These are phyloP conservation scores for Gastrophysa polygoni DNA, from an alignment of 2,888 invertebrate species.

Conservation along the genomic window DNA sequence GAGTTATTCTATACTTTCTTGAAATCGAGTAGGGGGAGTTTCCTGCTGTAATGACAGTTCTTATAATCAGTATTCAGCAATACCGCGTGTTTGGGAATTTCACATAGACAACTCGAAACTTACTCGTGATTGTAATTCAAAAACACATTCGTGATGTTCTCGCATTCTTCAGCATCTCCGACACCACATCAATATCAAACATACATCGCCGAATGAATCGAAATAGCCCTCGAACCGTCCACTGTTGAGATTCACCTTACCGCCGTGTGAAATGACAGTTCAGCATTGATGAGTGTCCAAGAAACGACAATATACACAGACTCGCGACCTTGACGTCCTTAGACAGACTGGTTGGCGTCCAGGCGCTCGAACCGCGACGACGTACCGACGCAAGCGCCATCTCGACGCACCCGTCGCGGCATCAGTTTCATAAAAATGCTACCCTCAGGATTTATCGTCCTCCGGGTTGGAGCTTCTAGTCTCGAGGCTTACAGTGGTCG, in stretches of 20 bases:
- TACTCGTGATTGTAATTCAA: neutral
- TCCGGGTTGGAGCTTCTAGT: neutral
- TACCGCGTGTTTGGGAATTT: no score
- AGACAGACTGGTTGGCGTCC: conserved; percentile 58
- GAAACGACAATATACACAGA: conserved; percentile 26
- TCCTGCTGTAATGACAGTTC: no score
- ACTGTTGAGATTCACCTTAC: neutral
- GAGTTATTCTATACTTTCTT: no score
- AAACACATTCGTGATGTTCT: no score
- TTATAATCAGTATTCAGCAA: no score
- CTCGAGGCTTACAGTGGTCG: neutral
- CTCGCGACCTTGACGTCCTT: conserved; percentile 54
- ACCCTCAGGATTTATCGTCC: conserved; percentile 20
- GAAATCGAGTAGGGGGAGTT: no score
- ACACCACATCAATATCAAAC: neutral
- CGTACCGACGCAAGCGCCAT: conserved; percentile 52
- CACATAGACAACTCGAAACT: no score
- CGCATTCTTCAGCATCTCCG: neutral
- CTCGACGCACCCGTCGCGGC: conserved; percentile 20
- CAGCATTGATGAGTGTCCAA: conserved; percentile 10
- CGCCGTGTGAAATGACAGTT: neutral
- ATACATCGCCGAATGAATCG: neutral
- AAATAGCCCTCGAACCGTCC: neutral
- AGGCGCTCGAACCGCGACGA: conserved; percentile 47
- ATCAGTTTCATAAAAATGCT: conserved; percentile 23